Base-by-base conservation (phyloP, 2,888 invertebrate species). In the Cepaea hortensis region DNA sequence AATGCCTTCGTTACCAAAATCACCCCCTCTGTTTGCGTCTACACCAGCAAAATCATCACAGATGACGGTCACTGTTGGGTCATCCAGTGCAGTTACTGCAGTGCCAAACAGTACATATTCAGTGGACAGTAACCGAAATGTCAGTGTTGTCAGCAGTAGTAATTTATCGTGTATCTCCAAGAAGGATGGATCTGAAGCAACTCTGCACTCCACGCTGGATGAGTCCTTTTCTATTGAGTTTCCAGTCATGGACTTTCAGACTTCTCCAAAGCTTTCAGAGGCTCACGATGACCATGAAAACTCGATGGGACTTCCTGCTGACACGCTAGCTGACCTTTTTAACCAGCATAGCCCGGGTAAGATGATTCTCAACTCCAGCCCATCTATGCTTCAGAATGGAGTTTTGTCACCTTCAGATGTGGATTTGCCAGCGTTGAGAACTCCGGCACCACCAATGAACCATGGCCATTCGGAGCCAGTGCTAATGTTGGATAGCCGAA, bases 321-420 rank as follows among this genome's bases (percentile, higher is more conserved):
- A 87, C 15, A 81, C 84, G 1, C 23, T 87, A 15, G 87, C 84
- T 18, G 87, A 87, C 35, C 84, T 87, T 6, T 87, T 87, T 73
- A 87, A 79, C 75, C 87, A 87, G 84, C 73, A 87, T 46, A 84
- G 87, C 50, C 87, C 87, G 7, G 84, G 87, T 0, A 87, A 87
- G 75, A 87, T 87, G 72, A 87, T 80, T 11, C 72, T 87, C 7
- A 79, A 73, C 75, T 73, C 87, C 48, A 87, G 84, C 73, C 84
- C 87, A 18, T 65, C 87, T 13, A 68, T 68, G 23, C 84, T 87
- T 11, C 81, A 79, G n/a, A 87, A 87, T 76, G 81, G 81, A 23
- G 87, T 84, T 13, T 72, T 87, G 35, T 87, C 88, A 7, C 86
- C 88, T 55, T 88, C 81, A 61, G 87, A 87, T 81, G 87, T 85